Conservation (phyloP, 1,140 invertebrate genomes). For the Aradophagus sp. region DNA sequence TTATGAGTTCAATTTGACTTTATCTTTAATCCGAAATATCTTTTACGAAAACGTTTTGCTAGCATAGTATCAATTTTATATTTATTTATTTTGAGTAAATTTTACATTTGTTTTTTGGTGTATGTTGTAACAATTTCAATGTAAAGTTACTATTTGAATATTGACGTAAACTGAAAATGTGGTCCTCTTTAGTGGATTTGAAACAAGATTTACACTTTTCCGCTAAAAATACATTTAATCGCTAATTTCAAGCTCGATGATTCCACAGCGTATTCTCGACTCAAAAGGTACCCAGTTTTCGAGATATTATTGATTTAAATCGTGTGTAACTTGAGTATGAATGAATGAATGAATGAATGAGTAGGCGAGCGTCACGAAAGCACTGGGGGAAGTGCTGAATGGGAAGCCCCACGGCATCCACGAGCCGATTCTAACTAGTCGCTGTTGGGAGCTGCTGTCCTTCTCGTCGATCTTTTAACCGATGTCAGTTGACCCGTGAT, state of each 20-base stretch:
- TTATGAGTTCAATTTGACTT: no score
- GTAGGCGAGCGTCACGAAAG: slow-evolving; percentile 48
- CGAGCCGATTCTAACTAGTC: slow-evolving; percentile 48
- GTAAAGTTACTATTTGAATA: no score
- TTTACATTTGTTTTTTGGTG: no score
- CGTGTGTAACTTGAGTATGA: slow-evolving; percentile 54
- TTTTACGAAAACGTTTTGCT: no score
- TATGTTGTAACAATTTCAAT: no score
- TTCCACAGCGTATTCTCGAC: slow-evolving; percentile 10
- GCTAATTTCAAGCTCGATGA: slow-evolving; percentile 4
- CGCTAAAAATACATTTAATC: no score
- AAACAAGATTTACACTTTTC: no score
- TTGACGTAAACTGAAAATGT: no score
- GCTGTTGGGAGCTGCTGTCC: slow-evolving; percentile 31
- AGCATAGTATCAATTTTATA: no score
- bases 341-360: slow-evolving; percentile 60
- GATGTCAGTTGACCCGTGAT: slow-evolving; percentile 30
- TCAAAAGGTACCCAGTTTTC: slow-evolving; percentile 27
- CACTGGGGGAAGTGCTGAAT: slow-evolving; percentile 51
- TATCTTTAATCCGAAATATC: no score
- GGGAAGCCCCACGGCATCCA: slow-evolving; percentile 57
- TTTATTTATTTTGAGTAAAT: no score
- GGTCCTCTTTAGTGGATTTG: no score
- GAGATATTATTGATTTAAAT: slow-evolving; percentile 59
- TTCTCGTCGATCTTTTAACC: slow-evolving; percentile 42